Evolutionary conservation across 2,113 vertebrate species (phyloP).

Genomic region (Phylloscopus whistleri): DNA sequence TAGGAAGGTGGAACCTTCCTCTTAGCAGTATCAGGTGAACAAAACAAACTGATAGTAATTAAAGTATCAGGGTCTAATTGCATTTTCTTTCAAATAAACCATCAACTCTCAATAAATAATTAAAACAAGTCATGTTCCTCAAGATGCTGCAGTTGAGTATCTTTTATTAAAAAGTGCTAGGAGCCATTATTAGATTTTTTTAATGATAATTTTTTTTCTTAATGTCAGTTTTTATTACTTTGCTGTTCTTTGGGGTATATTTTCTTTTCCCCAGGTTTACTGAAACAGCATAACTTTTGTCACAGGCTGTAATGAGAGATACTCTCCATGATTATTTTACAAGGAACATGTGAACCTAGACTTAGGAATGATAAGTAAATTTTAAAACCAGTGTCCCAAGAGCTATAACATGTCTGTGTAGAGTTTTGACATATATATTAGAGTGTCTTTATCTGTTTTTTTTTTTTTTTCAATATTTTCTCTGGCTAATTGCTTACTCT

Average conservation of each 20-base stretch:
- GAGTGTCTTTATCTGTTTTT: not conserved
- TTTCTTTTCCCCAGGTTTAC: constrained; percentile 32
- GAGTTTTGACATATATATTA: constrained; percentile 9
- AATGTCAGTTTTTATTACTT: constrained; percentile 59
- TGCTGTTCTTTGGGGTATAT: constrained; percentile 20
- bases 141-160: constrained; percentile 47
- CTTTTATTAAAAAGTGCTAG: constrained; percentile 64
- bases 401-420: not conserved
- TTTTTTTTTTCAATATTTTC: not conserved
- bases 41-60: constrained; percentile 65
- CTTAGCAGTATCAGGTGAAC: constrained; percentile 50
- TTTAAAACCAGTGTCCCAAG: not conserved
- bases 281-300: not conserved
- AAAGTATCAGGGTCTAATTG: constrained; percentile 66
- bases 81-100: constrained; percentile 66
- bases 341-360: constrained; percentile 5
- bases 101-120: constrained; percentile 67
- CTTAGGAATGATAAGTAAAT: constrained; percentile 10
- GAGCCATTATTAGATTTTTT: constrained; percentile 55
- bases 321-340: constrained; percentile 5
- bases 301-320: not conserved
- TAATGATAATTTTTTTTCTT: constrained; percentile 42
- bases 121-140: constrained; percentile 61
- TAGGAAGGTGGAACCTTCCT: constrained; percentile 46
- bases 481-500: not conserved